Conservation (phyloP, 2,113 vertebrate genomes). For the Merops nubicus region DNA sequence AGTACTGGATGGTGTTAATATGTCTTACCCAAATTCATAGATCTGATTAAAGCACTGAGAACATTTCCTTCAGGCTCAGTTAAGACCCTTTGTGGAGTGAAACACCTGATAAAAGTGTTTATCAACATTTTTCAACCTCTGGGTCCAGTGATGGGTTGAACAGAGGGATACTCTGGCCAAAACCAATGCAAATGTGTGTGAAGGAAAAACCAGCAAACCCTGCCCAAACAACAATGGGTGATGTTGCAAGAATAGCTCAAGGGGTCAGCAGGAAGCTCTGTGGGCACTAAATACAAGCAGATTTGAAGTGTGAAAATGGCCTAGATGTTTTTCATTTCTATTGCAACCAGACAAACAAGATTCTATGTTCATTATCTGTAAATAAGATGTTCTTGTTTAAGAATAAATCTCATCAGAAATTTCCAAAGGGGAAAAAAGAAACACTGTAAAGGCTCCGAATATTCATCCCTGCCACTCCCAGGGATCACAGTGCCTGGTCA, state of each 20-base stretch:
- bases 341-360: background rate
- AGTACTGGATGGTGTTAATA: background rate
- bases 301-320: background rate
- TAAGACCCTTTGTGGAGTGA: background rate
- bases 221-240: background rate
- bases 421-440: background rate
- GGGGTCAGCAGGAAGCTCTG: background rate
- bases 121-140: background rate
- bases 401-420: background rate
- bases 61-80: background rate
- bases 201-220: background rate
- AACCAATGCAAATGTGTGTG: background rate
- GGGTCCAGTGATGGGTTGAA: background rate
- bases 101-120: background rate
- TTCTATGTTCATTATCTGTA: background rate
- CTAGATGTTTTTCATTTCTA: background rate
- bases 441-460: background rate
- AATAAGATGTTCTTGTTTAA: background rate
- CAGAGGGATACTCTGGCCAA: background rate
- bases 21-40: background rate
- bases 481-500: fast-evolving
- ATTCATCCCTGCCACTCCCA: background rate
- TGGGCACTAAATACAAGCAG: background rate
- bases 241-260: background rate
- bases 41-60: background rate